Conservation (phyloP, 2,888 invertebrate genomes). For the Pammene aurita region DNA sequence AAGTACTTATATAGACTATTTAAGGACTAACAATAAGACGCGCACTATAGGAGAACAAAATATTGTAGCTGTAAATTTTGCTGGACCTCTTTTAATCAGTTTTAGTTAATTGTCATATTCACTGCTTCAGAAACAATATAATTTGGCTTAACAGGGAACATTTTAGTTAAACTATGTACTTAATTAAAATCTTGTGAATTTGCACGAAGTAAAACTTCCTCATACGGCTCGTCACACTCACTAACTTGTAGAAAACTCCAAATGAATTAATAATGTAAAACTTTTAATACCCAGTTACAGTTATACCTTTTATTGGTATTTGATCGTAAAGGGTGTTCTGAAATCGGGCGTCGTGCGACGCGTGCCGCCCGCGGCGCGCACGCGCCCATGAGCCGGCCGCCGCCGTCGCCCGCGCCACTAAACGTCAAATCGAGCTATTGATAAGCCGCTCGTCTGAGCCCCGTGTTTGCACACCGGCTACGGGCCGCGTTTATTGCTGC, state of each 20-base stretch:
- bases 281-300: constrained; percentile 26
- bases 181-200: constrained; percentile 40
- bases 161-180: background rate
- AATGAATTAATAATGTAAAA: constrained; percentile 25
- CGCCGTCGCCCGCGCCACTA: constrained; percentile 64
- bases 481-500: constrained; percentile 50
- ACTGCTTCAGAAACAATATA: too few relatives aligned
- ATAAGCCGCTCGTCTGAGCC: constrained; percentile 60
- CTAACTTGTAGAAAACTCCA: background rate
- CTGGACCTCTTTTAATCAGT: too few relatives aligned
- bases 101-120: too few relatives aligned
- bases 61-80: too few relatives aligned
- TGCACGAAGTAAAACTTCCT: background rate
- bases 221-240: background rate
- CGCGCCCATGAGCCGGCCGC: constrained; percentile 66
- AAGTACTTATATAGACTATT: too few relatives aligned
- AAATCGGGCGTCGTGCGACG: constrained; percentile 43
- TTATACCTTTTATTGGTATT: constrained; percentile 30
- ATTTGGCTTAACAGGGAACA: too few relatives aligned
- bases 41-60: constrained; percentile 12
- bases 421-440: constrained; percentile 73
- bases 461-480: constrained; percentile 65
- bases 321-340: constrained; percentile 30
- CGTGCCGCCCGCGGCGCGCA: constrained; percentile 55
- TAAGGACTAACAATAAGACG: too few relatives aligned